phyloP scores from a whole-genome alignment of 2,113 vertebrate species.

The Aspiorhynchus laticeps region DNA sequence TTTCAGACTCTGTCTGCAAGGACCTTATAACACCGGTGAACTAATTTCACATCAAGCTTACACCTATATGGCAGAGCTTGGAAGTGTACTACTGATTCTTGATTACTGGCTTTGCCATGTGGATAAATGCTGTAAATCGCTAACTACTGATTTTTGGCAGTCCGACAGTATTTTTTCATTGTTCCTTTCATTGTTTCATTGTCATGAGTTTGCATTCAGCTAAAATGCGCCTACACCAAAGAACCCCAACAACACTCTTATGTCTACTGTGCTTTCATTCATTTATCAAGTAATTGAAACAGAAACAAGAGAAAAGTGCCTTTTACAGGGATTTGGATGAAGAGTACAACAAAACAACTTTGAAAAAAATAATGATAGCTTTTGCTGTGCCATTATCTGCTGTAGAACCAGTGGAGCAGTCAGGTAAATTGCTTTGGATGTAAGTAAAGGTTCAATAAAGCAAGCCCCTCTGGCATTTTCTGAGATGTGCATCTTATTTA shows the following conservation, averaged over 20 bases:
- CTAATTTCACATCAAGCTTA: too few relatives aligned
- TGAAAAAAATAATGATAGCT: background rate
- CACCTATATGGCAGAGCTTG: too few relatives aligned
- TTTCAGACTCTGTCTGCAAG: too few relatives aligned
- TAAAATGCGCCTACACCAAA: too few relatives aligned
- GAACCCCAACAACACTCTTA: background rate
- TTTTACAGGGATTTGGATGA: background rate
- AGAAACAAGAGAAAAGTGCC: background rate
- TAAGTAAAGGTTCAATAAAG: background rate
- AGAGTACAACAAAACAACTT: background rate
- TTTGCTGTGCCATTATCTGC: background rate
- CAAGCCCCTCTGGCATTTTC: background rate
- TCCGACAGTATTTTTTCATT: too few relatives aligned
- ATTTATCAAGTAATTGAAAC: background rate
- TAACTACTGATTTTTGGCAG: too few relatives aligned
- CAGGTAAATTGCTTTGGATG: conserved; percentile 15
- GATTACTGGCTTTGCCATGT: too few relatives aligned
- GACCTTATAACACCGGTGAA: too few relatives aligned
- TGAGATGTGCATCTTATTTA: background rate
- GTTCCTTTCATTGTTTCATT: too few relatives aligned
- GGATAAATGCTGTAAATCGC: too few relatives aligned
- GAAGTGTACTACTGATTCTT: too few relatives aligned
- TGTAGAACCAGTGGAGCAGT: background rate
- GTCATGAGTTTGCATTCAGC: too few relatives aligned
- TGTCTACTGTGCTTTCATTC: background rate